Conservation (phyloP, 1,140 invertebrate species). For the Gryllus bimaculatus region DNA sequence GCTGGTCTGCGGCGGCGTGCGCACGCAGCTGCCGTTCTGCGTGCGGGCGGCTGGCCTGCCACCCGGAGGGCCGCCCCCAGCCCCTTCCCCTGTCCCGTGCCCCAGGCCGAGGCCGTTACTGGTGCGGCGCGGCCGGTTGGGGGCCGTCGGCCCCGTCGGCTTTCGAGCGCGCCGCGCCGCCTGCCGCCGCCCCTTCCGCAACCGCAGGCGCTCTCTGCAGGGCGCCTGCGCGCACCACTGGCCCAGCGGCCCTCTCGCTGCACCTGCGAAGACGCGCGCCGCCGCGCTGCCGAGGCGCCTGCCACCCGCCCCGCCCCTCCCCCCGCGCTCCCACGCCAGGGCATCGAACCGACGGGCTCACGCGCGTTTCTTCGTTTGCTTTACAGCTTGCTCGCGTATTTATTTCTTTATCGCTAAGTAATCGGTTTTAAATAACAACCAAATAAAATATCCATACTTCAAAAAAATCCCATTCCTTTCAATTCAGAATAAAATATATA, state of each 20-base stretch:
- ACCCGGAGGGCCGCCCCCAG: neutral
- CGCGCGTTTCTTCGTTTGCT: neutral
- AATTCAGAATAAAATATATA: neutral
- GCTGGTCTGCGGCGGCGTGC: conserved; percentile 53
- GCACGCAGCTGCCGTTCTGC: neutral
- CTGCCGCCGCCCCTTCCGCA: neutral
- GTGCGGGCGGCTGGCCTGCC: neutral
- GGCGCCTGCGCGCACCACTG: conserved; percentile 30
- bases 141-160: neutral
- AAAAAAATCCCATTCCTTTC: neutral
- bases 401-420: neutral
- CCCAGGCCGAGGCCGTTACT: neutral
- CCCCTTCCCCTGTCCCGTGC: neutral
- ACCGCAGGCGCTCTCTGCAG: conserved; percentile 20
- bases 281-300: no score
- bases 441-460: no score
- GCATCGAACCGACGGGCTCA: neutral
- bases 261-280: conserved; percentile 25
- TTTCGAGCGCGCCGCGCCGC: neutral
- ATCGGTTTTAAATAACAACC: no score
- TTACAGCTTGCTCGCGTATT: neutral
- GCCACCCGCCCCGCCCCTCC: neutral
- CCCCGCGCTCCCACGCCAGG: neutral
- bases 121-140: neutral
- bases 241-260: conserved; percentile 31